A percentile compares a stretch with the other conserved stretches of the same genome.
phyloP scores from a whole-genome alignment of 2,113 vertebrate species.

The Cephalopterus ornatus region DNA sequence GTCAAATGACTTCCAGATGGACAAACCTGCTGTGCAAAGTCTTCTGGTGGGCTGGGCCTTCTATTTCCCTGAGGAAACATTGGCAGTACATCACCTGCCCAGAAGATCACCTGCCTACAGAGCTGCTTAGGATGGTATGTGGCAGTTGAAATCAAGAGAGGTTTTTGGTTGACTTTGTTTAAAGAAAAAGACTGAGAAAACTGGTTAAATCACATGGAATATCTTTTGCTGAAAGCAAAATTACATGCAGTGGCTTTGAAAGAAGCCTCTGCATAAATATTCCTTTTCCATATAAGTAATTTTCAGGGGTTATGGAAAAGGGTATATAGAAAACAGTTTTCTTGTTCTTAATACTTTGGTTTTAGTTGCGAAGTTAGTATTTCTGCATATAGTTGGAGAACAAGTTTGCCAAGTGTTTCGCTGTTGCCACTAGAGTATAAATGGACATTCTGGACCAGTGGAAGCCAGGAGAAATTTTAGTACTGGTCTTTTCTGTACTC shows the following conservation, averaged over 20 bases:
- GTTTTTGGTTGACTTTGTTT: not conserved
- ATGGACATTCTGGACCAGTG: not conserved
- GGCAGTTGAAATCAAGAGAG: not conserved
- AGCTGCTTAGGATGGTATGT: not conserved
- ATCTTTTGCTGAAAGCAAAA: not conserved
- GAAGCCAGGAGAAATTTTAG: not conserved
- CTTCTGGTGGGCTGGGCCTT: not conserved
- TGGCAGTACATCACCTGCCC: not conserved
- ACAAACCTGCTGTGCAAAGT: not conserved
- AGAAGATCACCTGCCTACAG: not conserved
- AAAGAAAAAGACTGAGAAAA: not conserved
- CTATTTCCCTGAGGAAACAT: not conserved
- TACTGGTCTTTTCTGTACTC: not conserved
- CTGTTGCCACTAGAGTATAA: not conserved
- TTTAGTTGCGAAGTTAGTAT: not conserved
- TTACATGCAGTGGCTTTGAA: not conserved
- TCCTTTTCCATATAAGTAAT: not conserved
- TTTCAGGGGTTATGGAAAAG: not conserved
- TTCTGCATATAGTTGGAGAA: not conserved
- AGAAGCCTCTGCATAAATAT: not conserved
- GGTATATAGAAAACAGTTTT: not conserved
- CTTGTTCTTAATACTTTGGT: not conserved
- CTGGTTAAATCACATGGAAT: not conserved
- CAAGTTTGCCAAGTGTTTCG: not conserved
- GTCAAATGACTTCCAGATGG: not conserved